Conservation (phyloP, 2,888 invertebrate genomes). For the Psylliodes chrysocephalus region DNA sequence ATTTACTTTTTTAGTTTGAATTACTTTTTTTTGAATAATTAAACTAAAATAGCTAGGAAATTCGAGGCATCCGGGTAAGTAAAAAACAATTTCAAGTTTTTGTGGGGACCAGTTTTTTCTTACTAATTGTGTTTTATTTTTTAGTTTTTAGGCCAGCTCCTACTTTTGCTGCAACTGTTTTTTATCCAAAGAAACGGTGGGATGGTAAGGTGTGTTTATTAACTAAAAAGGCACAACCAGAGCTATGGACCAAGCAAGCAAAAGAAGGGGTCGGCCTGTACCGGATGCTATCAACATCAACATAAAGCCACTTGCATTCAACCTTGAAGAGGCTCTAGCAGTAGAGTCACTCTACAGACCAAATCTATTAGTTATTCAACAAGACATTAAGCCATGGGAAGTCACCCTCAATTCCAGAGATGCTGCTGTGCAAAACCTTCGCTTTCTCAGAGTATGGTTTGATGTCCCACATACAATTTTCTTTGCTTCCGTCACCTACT, state of each 20-base stretch:
- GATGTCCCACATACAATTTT: conserved; percentile 83
- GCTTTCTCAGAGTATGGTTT: conserved; percentile 87
- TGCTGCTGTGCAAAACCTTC: conserved; percentile 82
- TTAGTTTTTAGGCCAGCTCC: conserved; percentile 56
- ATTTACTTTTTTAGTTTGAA: conserved; percentile 38
- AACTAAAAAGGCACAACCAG: conserved; percentile 39
- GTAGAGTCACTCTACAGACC: conserved; percentile 54
- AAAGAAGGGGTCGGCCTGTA: conserved; percentile 61
- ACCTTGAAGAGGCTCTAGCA: conserved; percentile 57
- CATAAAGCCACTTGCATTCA: conserved; percentile 55
- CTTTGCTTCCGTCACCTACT: conserved; percentile 80
- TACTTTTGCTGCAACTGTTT: conserved; percentile 53
- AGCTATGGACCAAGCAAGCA: conserved; percentile 57
- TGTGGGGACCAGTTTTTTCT: conserved; percentile 30
- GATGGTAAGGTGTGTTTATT: conserved; percentile 49
- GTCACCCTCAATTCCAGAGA: conserved; percentile 81
- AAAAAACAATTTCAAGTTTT: conserved; percentile 20
- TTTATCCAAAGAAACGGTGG: conserved; percentile 45
- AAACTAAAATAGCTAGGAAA: conserved; percentile 37
- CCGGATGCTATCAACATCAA: conserved; percentile 59
- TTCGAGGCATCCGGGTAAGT: conserved; percentile 51
- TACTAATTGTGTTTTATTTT: conserved; percentile 35
- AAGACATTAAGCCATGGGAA: conserved; percentile 67
- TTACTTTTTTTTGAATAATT: conserved; percentile 37
- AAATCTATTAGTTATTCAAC: conserved; percentile 51